phyloP scores from a whole-genome alignment of 2,113 vertebrate genomes.

The Nyctereutes procyonoides region DNA sequence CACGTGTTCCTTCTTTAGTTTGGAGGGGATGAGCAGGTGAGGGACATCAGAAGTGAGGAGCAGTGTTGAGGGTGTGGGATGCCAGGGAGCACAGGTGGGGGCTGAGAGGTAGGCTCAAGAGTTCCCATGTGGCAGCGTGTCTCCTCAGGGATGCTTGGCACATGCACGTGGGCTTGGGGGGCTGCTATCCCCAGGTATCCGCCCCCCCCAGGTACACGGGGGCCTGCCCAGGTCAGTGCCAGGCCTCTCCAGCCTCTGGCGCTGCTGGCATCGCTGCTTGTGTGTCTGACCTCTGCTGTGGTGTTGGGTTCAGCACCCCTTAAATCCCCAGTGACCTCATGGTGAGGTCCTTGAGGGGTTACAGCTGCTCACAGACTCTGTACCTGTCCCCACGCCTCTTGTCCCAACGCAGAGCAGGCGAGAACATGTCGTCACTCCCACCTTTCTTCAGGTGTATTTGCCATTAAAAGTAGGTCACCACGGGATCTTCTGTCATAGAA shows the following conservation, averaged over 20 bases:
- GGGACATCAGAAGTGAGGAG: background rate
- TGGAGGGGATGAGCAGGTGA: background rate
- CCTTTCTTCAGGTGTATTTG: conserved; percentile 59
- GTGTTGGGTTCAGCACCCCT: background rate
- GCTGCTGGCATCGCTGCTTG: background rate
- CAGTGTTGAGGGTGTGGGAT: accelerated
- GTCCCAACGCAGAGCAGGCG: no score
- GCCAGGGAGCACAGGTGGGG: background rate
- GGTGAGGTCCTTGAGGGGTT: accelerated
- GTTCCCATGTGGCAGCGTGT: background rate
- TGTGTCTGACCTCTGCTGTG: background rate
- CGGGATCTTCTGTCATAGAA: conserved; percentile 58
- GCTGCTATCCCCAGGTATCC: background rate
- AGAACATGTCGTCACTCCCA: background rate
- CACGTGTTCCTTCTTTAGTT: background rate
- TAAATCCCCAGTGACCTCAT: background rate
- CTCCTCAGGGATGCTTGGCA: background rate
- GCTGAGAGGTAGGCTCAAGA: background rate
- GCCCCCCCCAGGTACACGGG: no score
- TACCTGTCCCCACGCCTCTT: no score
- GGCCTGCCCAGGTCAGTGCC: background rate
- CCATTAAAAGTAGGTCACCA: background rate
- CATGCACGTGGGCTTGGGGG: background rate
- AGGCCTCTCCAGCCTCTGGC: background rate
- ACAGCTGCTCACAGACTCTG: background rate